Percentiles rank a stretch among this genome's conserved stretches.
Evolutionary conservation across 2,113 vertebrate species (phyloP).

Genomic region (Crotophaga sulcirostris): DNA sequence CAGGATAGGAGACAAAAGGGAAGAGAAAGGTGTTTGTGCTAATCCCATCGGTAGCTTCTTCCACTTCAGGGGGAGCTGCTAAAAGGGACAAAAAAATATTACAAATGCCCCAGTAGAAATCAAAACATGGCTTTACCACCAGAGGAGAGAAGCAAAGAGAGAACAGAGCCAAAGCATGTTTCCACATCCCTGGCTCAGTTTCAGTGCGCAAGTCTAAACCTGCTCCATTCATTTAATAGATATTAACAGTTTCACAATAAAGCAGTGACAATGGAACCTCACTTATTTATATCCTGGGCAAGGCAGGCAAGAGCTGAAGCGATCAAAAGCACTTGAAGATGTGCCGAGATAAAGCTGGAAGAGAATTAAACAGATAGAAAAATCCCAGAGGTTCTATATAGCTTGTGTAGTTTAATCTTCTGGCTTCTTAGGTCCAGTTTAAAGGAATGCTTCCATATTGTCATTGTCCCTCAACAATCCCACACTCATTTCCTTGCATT

Average conservation of each 20-base stretch:
- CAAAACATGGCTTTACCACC: not conserved
- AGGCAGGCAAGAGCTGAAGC: not conserved
- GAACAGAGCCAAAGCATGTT: not conserved
- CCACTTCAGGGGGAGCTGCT: accelerated
- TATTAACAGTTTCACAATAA: not conserved
- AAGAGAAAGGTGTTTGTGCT: not conserved
- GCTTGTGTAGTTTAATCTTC: not conserved
- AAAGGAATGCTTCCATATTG: not conserved
- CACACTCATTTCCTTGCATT: not conserved
- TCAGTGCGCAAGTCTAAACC: not conserved
- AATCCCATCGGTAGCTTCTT: not conserved
- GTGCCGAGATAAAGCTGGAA: not conserved
- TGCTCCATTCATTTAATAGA: not conserved
- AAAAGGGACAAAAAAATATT: not conserved
- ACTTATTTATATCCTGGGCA: not conserved
- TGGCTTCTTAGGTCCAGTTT: not conserved
- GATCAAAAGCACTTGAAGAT: not conserved
- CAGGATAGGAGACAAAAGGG: not conserved
- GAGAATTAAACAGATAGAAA: not conserved
- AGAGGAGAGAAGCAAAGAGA: not conserved
- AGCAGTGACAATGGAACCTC: not conserved
- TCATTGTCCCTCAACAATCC: not conserved
- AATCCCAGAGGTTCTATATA: not conserved
- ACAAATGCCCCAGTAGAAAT: not conserved
- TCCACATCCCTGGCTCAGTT: not conserved